phyloP scores from a whole-genome alignment of 2,113 vertebrate genomes.

The Ptilonorhynchus violaceus region DNA sequence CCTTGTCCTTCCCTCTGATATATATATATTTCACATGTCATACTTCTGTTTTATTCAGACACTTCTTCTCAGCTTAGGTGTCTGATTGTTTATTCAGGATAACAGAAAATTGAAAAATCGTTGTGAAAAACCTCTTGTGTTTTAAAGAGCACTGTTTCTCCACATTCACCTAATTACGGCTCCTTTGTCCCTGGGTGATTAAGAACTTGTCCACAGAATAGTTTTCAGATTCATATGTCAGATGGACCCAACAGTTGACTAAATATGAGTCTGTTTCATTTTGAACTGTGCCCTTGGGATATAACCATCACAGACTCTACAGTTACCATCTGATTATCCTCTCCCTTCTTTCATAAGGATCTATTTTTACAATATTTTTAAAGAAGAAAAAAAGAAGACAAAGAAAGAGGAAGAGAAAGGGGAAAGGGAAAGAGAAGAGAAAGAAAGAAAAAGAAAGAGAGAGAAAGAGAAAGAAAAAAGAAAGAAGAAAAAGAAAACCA shows the following conservation, averaged over 20 bases:
- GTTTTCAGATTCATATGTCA: background rate
- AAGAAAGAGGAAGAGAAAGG: no score
- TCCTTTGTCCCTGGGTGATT: background rate
- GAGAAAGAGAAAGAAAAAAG: background rate
- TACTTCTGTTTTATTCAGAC: background rate
- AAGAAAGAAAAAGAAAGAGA: no score
- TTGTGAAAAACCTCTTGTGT: background rate
- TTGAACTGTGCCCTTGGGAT: background rate
- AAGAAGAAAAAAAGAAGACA: background rate
- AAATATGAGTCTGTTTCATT: background rate
- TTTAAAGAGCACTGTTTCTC: background rate
- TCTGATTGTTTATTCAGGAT: background rate
- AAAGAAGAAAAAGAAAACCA: background rate
- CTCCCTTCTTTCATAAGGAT: background rate
- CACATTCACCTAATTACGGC: background rate
- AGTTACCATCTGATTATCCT: background rate
- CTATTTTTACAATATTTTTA: background rate
- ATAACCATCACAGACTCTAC: background rate
- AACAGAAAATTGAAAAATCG: background rate
- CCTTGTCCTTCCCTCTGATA: background rate
- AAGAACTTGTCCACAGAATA: background rate
- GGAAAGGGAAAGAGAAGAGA: background rate
- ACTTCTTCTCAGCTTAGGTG: background rate
- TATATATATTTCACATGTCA: background rate
- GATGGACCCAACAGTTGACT: background rate